A percentile compares a stretch with the other conserved stretches of the same genome.
phyloP scores from a whole-genome alignment of 2,888 invertebrate species.

The Orthosia incerta region DNA sequence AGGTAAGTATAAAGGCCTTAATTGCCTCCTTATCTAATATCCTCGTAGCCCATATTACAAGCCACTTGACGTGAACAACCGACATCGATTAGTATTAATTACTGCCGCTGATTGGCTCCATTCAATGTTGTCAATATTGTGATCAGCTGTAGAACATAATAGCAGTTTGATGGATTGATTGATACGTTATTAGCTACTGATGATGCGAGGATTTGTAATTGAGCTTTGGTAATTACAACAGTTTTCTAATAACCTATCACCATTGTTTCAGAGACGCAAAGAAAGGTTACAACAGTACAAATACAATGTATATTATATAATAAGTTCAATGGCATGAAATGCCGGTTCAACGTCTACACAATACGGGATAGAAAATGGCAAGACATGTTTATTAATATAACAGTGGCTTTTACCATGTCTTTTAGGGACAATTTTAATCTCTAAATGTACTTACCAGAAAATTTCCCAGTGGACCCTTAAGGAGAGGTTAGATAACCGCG shows the following conservation, averaged over 20 bases:
- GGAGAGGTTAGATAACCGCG: slow-evolving; percentile 72
- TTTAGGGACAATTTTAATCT: slow-evolving; percentile 10
- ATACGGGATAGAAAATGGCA: not conserved
- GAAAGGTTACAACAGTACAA: slow-evolving; percentile 1
- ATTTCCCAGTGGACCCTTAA: slow-evolving; percentile 61
- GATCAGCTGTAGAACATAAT: slow-evolving; percentile 59
- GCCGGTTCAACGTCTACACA: not conserved
- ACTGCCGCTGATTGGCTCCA: slow-evolving; percentile 64
- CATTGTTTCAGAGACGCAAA: not conserved
- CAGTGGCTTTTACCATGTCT: not conserved
- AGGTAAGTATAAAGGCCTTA: slow-evolving; percentile 20
- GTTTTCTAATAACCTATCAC: slow-evolving; percentile 29
- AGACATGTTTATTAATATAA: not conserved
- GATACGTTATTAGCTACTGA: slow-evolving; percentile 39
- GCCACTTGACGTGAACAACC: slow-evolving; percentile 59
- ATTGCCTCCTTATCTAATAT: slow-evolving; percentile 52
- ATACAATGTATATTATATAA: not conserved
- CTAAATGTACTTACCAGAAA: slow-evolving; percentile 38
- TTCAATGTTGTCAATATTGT: slow-evolving; percentile 67
- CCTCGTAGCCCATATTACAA: slow-evolving; percentile 40
- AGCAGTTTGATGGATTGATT: slow-evolving; percentile 60
- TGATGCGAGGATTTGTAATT: slow-evolving; percentile 27
- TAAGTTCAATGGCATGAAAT: not conserved
- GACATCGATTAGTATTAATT: slow-evolving; percentile 66
- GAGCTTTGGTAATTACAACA: slow-evolving; percentile 7